Evolutionary conservation across 2,797 vertebrate species (phyloP).

Genomic region (Hydrocynus forskahlii): DNA sequence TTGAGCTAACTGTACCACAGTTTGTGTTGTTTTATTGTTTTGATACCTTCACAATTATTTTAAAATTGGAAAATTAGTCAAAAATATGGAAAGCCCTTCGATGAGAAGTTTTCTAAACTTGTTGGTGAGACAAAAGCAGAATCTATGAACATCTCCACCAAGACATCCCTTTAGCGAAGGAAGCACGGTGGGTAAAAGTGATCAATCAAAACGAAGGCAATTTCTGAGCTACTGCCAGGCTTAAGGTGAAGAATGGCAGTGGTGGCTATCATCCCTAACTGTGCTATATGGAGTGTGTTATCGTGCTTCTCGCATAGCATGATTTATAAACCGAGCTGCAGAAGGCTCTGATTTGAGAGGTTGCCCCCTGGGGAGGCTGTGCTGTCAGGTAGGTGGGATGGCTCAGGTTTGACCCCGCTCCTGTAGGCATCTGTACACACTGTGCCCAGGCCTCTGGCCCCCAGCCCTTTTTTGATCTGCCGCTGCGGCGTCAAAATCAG

Average conservation of each 20-base stretch:
- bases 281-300: constrained; percentile 55
- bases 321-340: constrained; percentile 51
- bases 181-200: not conserved
- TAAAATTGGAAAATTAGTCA: not conserved
- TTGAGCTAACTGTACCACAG: too few relatives aligned
- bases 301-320: constrained; percentile 45
- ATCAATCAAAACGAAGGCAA: not conserved
- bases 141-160: not conserved
- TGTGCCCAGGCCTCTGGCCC: constrained; percentile 56
- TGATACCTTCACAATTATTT: not conserved
- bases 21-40: not conserved
- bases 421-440: constrained; percentile 52
- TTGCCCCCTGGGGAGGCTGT: constrained; percentile 57
- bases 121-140: not conserved
- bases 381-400: constrained; percentile 67
- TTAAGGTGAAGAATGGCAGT: not conserved
- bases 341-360: constrained; percentile 61
- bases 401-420: constrained; percentile 67
- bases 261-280: constrained; percentile 39
- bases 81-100: not conserved
- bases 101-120: not conserved
- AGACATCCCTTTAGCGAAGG: not conserved
- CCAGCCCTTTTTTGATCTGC: constrained; percentile 71
- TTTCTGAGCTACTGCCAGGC: constrained; percentile 1
- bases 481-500: constrained; percentile 62